Percentiles rank a stretch among this genome's conserved stretches.
These are phyloP conservation scores for Amiota mariae DNA, from an alignment of 2,888 invertebrate genomes.

Conservation along the genomic window DNA sequence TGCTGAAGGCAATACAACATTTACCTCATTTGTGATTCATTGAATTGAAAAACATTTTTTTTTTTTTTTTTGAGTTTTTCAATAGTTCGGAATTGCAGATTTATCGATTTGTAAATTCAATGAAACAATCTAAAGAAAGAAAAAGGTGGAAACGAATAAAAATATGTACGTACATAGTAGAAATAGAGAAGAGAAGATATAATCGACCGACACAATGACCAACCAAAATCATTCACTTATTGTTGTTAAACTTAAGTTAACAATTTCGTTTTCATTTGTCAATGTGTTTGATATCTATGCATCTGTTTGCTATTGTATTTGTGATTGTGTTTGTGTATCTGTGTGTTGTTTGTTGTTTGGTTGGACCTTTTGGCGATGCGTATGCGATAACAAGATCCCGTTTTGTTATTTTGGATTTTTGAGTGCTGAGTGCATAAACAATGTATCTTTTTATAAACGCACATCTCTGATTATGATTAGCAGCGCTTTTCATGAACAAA, in stretches of 20 bases:
- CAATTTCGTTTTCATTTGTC: constrained; percentile 43
- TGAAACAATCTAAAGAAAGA: constrained; percentile 3
- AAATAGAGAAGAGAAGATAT: neutral
- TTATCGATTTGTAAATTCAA: constrained; percentile 45
- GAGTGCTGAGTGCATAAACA: constrained; percentile 2
- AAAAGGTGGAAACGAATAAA: constrained; percentile 3
- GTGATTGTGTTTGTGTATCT: neutral
- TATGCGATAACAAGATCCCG: constrained; percentile 26
- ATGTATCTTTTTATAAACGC: constrained; percentile 13
- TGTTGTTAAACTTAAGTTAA: constrained; percentile 43
- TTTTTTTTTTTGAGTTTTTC: constrained; percentile 46
- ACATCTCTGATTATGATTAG: constrained; percentile 10
- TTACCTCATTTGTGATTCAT: constrained; percentile 57
- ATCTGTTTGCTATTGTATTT: constrained; percentile 14
- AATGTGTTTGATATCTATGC: constrained; percentile 18
- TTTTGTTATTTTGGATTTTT: constrained; percentile 17
- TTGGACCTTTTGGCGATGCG: constrained; percentile 13
- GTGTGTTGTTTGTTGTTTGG: neutral
- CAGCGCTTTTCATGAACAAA: neutral
- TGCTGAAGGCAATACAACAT: constrained; percentile 35
- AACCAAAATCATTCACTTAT: constrained; percentile 5
- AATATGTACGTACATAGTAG: too few species aligned
- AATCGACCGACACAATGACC: constrained; percentile 21
- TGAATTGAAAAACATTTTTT: constrained; percentile 55
- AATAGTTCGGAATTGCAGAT: constrained; percentile 55